Evolutionary conservation across 2,113 vertebrate species (phyloP), one percentile per base, ranked within the genome.

Genomic region (Dipodomys ordii): DNA sequence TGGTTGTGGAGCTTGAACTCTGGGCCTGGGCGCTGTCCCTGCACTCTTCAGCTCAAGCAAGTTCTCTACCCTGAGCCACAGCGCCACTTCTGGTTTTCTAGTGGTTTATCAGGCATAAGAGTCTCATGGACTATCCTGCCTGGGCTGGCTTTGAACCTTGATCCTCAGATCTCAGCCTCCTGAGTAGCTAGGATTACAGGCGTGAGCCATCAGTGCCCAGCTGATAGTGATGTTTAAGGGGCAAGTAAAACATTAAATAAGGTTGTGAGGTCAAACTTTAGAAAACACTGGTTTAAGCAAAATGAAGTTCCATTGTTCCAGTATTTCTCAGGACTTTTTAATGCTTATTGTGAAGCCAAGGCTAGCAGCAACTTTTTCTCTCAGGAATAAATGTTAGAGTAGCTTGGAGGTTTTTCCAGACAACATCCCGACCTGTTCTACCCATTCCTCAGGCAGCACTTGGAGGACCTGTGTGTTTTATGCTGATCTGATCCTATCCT

Each of bases 211-310:
- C 39, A 5, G 39, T 39, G 39, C 39, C 39, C 39, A 39, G 39
- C 39, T 39, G 32, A 60, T 92, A 90, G 81, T 93, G 88, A 64
- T 94, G 25, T 10, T 93, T 60, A 93, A 62, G 86, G 62, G 49
- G 71, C 39, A 92, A 87, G 81, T 78, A 91, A 81, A 78, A 62
- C 28, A 39, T 39, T 39, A 93, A 60, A 80, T 72, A 87, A 35
- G 28, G 22, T 73, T 84, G 25, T 86, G 25, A 79, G 65, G 49
- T 76, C 44, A 93, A 46, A 89, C 83, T 72, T 87, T 93, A 65
- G 82, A 93, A 88, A 88, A 90, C 28, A 49, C 35, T 86, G 18
- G 22, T 15, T 83, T 87, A 92, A 90, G 27, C 81, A 78, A 76
- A 88, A 22, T 92, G 62, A 92, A 76, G 87, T 18, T 19, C 39